These are phyloP conservation scores for Melanogrammus aeglefinus DNA, from an alignment of 2,797 vertebrate species.

Conservation along the genomic window DNA sequence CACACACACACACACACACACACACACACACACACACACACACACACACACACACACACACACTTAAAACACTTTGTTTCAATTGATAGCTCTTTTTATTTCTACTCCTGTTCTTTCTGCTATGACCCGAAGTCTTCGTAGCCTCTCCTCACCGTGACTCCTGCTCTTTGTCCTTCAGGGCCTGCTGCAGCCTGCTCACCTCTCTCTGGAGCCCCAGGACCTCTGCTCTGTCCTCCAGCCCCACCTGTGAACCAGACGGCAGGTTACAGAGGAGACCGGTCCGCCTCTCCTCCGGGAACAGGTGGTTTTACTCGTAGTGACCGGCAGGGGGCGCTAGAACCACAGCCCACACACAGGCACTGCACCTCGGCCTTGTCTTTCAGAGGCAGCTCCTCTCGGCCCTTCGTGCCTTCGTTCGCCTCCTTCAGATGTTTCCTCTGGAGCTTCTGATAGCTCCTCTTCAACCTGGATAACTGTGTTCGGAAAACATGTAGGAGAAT, in stretches of 20 bases:
- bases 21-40: not conserved
- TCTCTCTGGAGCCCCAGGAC: constrained; percentile 75
- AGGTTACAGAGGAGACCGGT: not conserved
- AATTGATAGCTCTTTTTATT: no score
- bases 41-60: not conserved
- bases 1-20: not conserved
- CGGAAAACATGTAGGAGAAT: not conserved
- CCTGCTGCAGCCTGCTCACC: constrained; percentile 65
- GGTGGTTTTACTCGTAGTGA: not conserved
- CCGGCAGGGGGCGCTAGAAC: constrained; percentile 25
- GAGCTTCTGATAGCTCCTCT: constrained; percentile 89
- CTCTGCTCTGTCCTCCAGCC: not conserved
- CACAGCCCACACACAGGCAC: not conserved
- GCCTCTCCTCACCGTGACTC: constrained; percentile 72
- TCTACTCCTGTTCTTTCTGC: no score
- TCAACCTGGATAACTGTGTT: constrained; percentile 81
- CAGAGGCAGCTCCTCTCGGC: constrained; percentile 68
- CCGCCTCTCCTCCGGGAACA: constrained; percentile 38
- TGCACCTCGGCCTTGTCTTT: constrained; percentile 80
- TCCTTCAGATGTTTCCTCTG: constrained; percentile 83
- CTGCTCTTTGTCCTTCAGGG: constrained; percentile 73
- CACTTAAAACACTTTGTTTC: not conserved
- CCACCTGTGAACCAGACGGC: constrained; percentile 25
- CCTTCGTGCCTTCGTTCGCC: constrained; percentile 61
- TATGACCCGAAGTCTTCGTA: not conserved